phyloP scores from a whole-genome alignment of 2,888 invertebrate genomes.

The Melinaea marsaeus region DNA sequence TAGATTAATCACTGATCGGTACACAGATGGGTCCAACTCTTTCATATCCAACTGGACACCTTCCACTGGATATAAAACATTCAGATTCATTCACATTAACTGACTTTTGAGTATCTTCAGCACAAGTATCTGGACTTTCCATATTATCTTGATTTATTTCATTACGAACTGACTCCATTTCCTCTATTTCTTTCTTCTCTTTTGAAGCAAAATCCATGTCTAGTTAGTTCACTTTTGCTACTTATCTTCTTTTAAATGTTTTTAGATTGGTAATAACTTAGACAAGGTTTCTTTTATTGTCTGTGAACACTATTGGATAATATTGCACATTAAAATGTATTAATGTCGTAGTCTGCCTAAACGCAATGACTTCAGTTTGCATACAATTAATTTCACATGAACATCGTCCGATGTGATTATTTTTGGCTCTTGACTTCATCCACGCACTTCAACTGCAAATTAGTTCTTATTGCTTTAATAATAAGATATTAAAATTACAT shows the following conservation, averaged over 20 bases:
- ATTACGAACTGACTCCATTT: background rate
- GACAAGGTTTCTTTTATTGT: background rate
- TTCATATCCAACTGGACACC: conserved; percentile 19
- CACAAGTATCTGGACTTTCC: background rate
- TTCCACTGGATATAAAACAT: conserved; percentile 4
- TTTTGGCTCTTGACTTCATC: background rate
- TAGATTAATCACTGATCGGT: conserved; percentile 1
- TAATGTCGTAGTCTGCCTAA: background rate
- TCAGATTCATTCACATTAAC: conserved; percentile 8
- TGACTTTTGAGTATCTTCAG: background rate
- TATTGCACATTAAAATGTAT: background rate
- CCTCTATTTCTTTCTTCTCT: conserved; percentile 1
- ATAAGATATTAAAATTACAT: background rate
- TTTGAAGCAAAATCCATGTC: conserved; percentile 1
- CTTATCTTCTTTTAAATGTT: background rate
- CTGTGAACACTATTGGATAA: background rate
- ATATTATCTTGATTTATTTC: background rate
- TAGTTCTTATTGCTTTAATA: background rate
- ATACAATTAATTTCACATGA: background rate
- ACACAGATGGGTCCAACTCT: conserved; percentile 21
- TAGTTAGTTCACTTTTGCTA: background rate
- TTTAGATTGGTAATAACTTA: too few species aligned
- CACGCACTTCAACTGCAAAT: background rate
- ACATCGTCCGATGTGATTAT: background rate
- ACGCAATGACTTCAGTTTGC: background rate